phyloP scores from a whole-genome alignment of 2,888 invertebrate species.

The Eupithecia centaureata region DNA sequence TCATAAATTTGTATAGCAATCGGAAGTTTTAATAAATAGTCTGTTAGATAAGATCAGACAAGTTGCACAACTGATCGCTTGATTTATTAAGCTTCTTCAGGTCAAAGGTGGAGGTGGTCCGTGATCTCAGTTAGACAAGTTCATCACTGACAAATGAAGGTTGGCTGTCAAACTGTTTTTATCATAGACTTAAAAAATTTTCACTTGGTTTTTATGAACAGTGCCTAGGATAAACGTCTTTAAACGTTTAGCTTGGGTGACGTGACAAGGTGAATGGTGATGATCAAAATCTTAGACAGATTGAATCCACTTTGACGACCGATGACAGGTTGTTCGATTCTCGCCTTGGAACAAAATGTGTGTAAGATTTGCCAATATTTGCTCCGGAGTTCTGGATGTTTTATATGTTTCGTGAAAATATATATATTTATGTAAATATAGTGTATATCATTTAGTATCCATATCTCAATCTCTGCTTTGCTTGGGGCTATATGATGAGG shows the following conservation, averaged over 20 bases:
- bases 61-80: not conserved
- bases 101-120: slow-evolving; percentile 27
- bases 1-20: not conserved
- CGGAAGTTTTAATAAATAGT: not conserved
- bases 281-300: not conserved
- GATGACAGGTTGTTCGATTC: no score
- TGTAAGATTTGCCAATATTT: no score
- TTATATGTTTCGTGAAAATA: no score
- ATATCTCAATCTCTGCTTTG: no score
- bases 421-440: no score
- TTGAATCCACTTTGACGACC: not conserved
- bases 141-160: slow-evolving; percentile 23
- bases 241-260: not conserved
- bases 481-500: no score
- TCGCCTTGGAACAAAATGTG: no score
- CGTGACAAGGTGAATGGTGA: not conserved
- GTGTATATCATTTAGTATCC: no score
- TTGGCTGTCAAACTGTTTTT: slow-evolving; percentile 3
- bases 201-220: not conserved
- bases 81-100: slow-evolving; percentile 25
- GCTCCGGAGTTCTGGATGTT: no score
- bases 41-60: not conserved
- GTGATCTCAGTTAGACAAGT: slow-evolving; percentile 13
- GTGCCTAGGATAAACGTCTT: not conserved
- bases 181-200: no score